A percentile compares a stretch with the other conserved stretches of the same genome.
phyloP scores from a whole-genome alignment of 2,888 invertebrate genomes.

The Tipula unca region DNA sequence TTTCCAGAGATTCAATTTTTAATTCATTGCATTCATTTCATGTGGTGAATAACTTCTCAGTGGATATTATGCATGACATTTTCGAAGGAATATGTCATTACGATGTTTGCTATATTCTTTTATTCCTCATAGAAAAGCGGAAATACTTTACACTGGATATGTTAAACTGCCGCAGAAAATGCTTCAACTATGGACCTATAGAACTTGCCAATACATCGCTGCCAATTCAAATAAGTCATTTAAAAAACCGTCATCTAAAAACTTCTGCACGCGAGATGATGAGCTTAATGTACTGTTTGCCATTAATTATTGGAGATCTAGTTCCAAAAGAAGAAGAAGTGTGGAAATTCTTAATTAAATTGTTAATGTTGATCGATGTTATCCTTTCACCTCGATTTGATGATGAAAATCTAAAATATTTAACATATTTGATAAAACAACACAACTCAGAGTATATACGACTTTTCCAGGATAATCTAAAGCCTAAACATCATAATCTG shows the following conservation, averaged over 20 bases:
- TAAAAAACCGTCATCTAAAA: slow-evolving; percentile 19
- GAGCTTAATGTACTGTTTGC: slow-evolving; percentile 16
- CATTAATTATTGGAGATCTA: background rate
- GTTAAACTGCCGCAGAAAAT: slow-evolving; percentile 20
- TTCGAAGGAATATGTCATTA: no score
- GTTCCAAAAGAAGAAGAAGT: no score
- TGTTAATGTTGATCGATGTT: slow-evolving; percentile 16
- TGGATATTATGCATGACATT: no score
- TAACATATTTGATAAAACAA: background rate
- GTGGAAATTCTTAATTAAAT: slow-evolving; percentile 17
- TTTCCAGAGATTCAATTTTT: slow-evolving; percentile 21
- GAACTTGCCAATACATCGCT: slow-evolving; percentile 20
- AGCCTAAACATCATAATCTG: slow-evolving; percentile 23
- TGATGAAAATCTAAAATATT: background rate
- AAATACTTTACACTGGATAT: slow-evolving; percentile 20
- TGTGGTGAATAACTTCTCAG: background rate
- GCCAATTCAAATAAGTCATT: background rate
- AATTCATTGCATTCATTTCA: slow-evolving; percentile 19
- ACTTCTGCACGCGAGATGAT: slow-evolving; percentile 20
- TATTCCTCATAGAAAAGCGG: slow-evolving; percentile 17
- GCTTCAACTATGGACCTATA: slow-evolving; percentile 21
- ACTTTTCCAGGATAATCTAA: slow-evolving; percentile 20
- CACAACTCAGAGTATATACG: slow-evolving; percentile 19
- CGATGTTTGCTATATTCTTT: slow-evolving; percentile 18
- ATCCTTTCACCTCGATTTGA: background rate